Conservation (phyloP, 2,113 vertebrate genomes). For the Perca flavescens region DNA sequence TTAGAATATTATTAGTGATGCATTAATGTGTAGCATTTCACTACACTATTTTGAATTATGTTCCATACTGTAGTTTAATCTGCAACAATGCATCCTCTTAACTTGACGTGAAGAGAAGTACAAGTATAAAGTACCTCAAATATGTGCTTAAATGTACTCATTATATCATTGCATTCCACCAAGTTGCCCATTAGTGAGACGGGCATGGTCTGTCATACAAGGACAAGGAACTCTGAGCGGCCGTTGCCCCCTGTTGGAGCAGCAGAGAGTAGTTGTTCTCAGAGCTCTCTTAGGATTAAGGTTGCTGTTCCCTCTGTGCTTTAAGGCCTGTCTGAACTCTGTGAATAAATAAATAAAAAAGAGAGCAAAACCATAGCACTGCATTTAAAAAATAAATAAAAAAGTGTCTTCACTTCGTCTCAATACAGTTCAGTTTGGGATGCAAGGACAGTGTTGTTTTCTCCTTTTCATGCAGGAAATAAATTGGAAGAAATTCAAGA, state of each 20-base stretch:
- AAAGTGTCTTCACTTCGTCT: constrained; percentile 4
- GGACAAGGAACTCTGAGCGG: not conserved
- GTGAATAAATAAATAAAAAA: too few species aligned
- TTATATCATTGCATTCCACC: not conserved
- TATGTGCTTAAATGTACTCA: not conserved
- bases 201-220: too few species aligned
- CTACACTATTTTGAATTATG: not conserved
- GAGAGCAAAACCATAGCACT: not conserved
- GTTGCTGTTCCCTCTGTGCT: not conserved
- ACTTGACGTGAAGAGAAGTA: not conserved
- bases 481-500: not conserved
- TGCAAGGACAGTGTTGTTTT: not conserved
- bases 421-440: not conserved
- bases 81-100: not conserved
- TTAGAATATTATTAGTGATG: not conserved
- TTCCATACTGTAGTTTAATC: not conserved
- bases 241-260: constrained; percentile 46
- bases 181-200: not conserved
- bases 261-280: not conserved
- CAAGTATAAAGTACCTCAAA: not conserved
- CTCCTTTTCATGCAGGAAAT: not conserved
- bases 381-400: not conserved
- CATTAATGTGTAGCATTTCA: not conserved
- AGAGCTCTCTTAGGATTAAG: not conserved
- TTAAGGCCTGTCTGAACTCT: not conserved